Evolutionary conservation across 2,888 invertebrate genomes (phyloP), one percentile per base, ranked within the genome.

Genomic region (Morpho achilles): DNA sequence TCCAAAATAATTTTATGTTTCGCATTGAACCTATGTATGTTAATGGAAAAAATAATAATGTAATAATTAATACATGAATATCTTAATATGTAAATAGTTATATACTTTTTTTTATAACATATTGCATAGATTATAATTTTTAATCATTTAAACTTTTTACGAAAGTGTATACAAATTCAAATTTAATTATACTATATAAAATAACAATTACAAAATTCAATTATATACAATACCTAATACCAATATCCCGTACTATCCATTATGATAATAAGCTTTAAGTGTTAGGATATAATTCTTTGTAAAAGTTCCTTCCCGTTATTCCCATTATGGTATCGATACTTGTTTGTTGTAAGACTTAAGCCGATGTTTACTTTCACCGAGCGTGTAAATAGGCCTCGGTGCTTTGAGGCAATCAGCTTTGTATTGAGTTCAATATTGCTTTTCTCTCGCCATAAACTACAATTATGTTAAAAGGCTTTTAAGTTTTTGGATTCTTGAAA

Each of bases 341-440:
- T 60, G 58, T 51, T 58, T 51, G 56, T 50, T 47, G 47, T 56
- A 53, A 62, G 41, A 58, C 69, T 73, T 69, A 65, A 64, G 67
- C 63, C 67, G 63, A 65, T 69, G 67, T 75, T 72, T 73, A 79
- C 77, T 81, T 77, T 81, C 79, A 70, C 73, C 67, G 50, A 45
- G 64, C 72, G 73, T 74, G 72, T 73, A 75, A 77, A 78, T 78
- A 73, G 67, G 67, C 56, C 69, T 71, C 65, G 68, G 69, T 67
- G 67, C 70, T 59, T n/a, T 23, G 55, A 55, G 10, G 9, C 53
- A 60, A 60, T 53, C 56, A 54, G 50, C 42, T 46, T 43, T n/a
- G 47, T 51, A 45, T 59, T 46, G 50, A 58, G 53, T 54, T 58
- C 53, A 54, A 58, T 58, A 58, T 45, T 58, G 58, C 53, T 49